Evolutionary conservation across 2,113 vertebrate species (phyloP).

Genomic region (Leiothrix lutea): DNA sequence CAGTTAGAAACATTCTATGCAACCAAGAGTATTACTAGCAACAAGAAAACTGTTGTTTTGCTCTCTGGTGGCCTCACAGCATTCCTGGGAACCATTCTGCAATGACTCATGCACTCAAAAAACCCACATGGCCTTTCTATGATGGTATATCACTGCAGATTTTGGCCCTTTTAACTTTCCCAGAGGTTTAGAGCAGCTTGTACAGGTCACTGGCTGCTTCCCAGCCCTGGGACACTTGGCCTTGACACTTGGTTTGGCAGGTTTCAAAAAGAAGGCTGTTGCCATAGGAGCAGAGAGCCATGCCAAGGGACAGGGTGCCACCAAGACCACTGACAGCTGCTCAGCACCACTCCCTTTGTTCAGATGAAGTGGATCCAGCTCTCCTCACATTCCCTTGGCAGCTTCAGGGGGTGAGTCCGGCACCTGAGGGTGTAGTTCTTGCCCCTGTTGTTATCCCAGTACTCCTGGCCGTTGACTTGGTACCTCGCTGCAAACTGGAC

Average conservation of each 20-base stretch:
- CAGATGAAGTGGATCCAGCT: slow-evolving; percentile 94
- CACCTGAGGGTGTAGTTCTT: slow-evolving; percentile 87
- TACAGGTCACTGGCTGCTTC: neutral
- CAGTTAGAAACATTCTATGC: neutral
- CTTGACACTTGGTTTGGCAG: neutral
- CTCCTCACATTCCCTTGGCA: slow-evolving; percentile 89
- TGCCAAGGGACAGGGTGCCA: neutral
- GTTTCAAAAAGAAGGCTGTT: neutral
- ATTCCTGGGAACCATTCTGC: neutral
- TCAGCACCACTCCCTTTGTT: neutral
- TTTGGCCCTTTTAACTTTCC: slow-evolving; percentile 4
- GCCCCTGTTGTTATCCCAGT: slow-evolving; percentile 92
- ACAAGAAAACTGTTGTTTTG: neutral
- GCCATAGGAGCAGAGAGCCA: neutral
- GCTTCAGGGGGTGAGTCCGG: slow-evolving; percentile 81
- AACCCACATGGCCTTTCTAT: neutral
- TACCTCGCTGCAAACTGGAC: slow-evolving; percentile 90
- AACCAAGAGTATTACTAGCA: neutral
- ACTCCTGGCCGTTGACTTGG: slow-evolving; percentile 72
- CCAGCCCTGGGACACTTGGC: neutral
- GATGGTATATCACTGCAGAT: neutral
- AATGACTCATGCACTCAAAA: neutral
- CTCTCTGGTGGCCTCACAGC: neutral
- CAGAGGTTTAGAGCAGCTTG: neutral
- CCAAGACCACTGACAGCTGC: neutral